These are phyloP conservation scores for Phalloptychus januarius DNA, from an alignment of 2,797 vertebrate species.

Conservation along the genomic window DNA sequence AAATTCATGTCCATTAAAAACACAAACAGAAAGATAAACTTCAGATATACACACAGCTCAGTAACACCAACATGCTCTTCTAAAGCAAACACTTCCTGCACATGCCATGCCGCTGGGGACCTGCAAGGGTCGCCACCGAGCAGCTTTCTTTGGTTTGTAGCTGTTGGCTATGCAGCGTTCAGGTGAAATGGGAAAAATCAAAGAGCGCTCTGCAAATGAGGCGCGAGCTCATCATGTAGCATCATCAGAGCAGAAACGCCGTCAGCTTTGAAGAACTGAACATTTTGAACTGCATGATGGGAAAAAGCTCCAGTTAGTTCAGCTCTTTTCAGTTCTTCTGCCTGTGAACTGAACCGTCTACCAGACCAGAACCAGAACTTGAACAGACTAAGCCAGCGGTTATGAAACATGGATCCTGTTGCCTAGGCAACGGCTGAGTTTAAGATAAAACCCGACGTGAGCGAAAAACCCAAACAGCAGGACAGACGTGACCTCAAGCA, in stretches of 20 bases:
- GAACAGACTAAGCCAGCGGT: background rate
- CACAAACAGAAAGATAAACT: conserved; percentile 43
- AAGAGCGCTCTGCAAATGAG: too few species aligned
- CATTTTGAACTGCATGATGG: too few species aligned
- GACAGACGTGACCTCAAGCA: conserved; percentile 5
- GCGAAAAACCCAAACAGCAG: conserved; percentile 5
- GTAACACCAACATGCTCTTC: conserved; percentile 16
- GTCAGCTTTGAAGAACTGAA: too few species aligned
- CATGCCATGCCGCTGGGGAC: background rate
- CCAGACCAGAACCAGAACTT: too few species aligned
- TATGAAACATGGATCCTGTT: background rate
- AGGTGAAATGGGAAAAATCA: conserved; percentile 21
- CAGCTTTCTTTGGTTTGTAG: conserved; percentile 65
- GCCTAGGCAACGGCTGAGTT: background rate
- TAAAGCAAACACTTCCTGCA: background rate
- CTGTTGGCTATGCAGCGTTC: conserved; percentile 34
- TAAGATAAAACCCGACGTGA: background rate
- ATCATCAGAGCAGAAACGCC: too few species aligned
- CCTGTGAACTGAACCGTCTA: too few species aligned
- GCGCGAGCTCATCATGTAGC: too few species aligned
- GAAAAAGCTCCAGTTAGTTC: too few species aligned
- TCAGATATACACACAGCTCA: conserved; percentile 71
- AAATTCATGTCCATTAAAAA: background rate
- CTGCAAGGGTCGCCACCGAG: conserved; percentile 27
- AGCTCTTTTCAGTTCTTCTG: too few species aligned